Evolutionary conservation across 2,797 vertebrate species (phyloP).

Genomic region (Cirrhinus mrigala): DNA sequence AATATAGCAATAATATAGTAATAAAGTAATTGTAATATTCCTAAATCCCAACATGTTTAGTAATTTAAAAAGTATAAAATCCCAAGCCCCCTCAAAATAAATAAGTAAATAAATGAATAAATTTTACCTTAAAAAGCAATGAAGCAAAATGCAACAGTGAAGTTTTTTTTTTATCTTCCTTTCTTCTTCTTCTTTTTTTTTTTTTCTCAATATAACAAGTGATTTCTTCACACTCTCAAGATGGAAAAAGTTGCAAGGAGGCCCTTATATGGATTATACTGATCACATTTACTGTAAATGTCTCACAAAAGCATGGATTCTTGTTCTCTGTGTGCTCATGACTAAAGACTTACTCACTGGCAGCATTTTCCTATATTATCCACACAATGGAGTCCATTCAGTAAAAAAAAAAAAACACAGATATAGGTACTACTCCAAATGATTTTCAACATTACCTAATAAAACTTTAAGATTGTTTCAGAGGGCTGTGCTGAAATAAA

Average conservation of each 20-base stretch:
- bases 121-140: not conserved
- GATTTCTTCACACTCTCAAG: not conserved
- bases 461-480: slow-evolving; percentile 17
- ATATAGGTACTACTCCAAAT: slow-evolving; percentile 21
- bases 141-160: not conserved
- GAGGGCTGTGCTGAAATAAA: not conserved
- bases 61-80: not conserved
- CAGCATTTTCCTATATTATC: slow-evolving; percentile 11
- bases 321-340: slow-evolving; percentile 11
- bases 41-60: not conserved
- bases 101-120: no score
- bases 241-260: not conserved
- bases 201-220: not conserved
- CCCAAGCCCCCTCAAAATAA: no score
- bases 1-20: no score
- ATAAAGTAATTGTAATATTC: not conserved
- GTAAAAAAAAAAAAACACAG: slow-evolving; percentile 4
- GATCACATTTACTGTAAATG: slow-evolving; percentile 18
- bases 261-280: not conserved
- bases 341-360: slow-evolving; percentile 1
- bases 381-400: slow-evolving; percentile 12
- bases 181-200: no score
- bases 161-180: not conserved
- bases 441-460: slow-evolving; percentile 24
- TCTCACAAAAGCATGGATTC: not conserved